Conservation (phyloP, 2,113 vertebrate genomes). For the Oenanthe oenanthe region DNA sequence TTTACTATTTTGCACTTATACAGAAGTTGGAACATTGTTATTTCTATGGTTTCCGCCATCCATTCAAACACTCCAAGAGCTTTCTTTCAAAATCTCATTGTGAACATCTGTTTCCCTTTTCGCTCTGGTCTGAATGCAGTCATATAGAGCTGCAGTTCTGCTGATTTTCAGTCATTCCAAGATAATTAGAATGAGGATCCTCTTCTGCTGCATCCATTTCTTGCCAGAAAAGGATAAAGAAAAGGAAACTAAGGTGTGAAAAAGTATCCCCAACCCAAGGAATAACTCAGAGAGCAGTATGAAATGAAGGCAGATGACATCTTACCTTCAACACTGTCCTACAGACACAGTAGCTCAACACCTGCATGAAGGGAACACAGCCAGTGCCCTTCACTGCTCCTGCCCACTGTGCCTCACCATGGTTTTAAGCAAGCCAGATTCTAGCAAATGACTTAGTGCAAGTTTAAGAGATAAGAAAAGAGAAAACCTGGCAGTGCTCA, state of each 20-base stretch:
- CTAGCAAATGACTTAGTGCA: not conserved
- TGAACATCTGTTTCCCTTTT: slow-evolving; percentile 57
- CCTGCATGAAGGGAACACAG: not conserved
- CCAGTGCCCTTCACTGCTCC: not conserved
- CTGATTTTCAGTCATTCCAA: not conserved
- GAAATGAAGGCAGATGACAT: not conserved
- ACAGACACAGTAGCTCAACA: not conserved
- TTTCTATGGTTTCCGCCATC: slow-evolving; percentile 21
- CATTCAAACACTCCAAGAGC: not conserved
- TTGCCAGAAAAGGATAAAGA: not conserved
- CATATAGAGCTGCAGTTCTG: not conserved
- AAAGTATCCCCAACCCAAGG: not conserved
- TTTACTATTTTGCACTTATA: slow-evolving; percentile 9
- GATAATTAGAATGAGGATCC: not conserved
- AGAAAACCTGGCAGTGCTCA: not conserved
- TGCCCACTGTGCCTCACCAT: not conserved
- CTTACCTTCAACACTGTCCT: not conserved
- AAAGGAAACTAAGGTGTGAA: not conserved
- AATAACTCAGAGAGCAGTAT: not conserved
- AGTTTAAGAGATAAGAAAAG: not conserved
- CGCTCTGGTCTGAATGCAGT: not conserved
- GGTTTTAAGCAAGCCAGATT: not conserved
- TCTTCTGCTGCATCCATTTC: not conserved
- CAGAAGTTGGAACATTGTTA: slow-evolving; percentile 13
- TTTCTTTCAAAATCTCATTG: slow-evolving; percentile 25